Evolutionary conservation across 2,113 vertebrate species (phyloP).

Genomic region (Cricetomys ansorgei): DNA sequence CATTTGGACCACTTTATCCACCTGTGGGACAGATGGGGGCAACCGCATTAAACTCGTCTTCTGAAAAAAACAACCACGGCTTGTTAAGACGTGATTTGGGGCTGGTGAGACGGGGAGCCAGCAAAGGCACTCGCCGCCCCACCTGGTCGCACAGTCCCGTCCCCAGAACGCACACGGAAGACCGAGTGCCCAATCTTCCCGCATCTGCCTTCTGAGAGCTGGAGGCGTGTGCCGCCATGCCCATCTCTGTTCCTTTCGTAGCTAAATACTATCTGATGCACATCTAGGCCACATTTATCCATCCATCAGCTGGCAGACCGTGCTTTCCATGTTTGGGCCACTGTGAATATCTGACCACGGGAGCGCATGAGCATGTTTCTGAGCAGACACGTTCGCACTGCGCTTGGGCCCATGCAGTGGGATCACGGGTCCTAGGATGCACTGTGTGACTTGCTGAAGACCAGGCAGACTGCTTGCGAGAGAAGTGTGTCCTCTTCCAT

Average conservation of each 20-base stretch:
- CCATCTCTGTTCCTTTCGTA: fast-evolving
- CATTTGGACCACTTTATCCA: constrained; percentile 98
- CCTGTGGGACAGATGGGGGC: constrained; percentile 85
- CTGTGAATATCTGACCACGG: too few relatives aligned
- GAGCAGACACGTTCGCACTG: fast-evolving
- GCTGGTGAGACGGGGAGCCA: background rate
- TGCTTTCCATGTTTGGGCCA: background rate
- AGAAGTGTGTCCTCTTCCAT: background rate
- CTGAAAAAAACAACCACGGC: too few relatives aligned
- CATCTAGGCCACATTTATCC: fast-evolving
- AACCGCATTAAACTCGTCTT: background rate
- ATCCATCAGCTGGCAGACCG: fast-evolving
- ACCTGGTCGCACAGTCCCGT: too few relatives aligned
- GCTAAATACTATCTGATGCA: background rate
- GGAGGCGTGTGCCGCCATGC: background rate
- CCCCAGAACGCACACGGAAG: too few relatives aligned
- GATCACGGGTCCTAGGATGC: fast-evolving
- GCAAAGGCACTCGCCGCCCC: background rate
- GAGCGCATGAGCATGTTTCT: fast-evolving
- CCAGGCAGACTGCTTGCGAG: too few relatives aligned
- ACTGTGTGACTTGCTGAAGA: background rate
- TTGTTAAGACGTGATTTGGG: background rate
- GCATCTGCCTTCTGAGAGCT: too few relatives aligned
- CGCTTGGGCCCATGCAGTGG: background rate
- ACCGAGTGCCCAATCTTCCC: too few relatives aligned